phyloP scores from a whole-genome alignment of 2,797 vertebrate species.

The Melanotaenia nigrans region DNA sequence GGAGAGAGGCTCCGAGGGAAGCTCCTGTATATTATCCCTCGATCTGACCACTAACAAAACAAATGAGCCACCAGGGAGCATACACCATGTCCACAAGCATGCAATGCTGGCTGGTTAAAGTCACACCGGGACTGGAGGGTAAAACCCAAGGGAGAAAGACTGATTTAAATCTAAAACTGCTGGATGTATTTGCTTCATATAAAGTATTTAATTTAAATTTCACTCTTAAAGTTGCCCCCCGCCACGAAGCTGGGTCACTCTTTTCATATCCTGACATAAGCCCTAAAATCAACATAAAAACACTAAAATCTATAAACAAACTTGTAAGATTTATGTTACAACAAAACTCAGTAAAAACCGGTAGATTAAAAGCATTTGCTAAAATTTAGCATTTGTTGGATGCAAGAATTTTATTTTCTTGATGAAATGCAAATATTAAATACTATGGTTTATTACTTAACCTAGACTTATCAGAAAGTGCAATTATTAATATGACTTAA shows the following conservation, averaged over 20 bases:
- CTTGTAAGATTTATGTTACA: not conserved
- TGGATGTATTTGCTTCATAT: not conserved
- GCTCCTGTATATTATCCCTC: slow-evolving; percentile 77
- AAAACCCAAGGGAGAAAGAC: slow-evolving; percentile 17
- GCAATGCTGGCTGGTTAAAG: slow-evolving; percentile 34
- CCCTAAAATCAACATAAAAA: not conserved
- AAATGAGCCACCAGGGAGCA: slow-evolving; percentile 80
- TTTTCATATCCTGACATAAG: too few species aligned
- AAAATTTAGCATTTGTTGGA: slow-evolving; percentile 4
- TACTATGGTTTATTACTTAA: slow-evolving; percentile 45
- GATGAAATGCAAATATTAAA: slow-evolving; percentile 17
- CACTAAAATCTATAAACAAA: not conserved
- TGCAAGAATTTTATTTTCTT: slow-evolving; percentile 18
- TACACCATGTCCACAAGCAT: slow-evolving; percentile 52
- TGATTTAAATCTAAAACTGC: slow-evolving; percentile 35
- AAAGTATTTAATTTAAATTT: not conserved
- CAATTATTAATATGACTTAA: slow-evolving; percentile 68
- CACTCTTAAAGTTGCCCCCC: not conserved
- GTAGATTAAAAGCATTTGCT: too few species aligned
- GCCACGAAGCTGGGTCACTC: not conserved
- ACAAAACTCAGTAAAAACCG: slow-evolving; percentile 2
- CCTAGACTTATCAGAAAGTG: slow-evolving; percentile 49
- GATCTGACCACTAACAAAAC: slow-evolving; percentile 76
- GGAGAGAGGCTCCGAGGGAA: slow-evolving; percentile 61
- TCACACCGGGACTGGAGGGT: slow-evolving; percentile 31